Percentiles rank a stretch among this genome's conserved stretches.
phyloP scores from a whole-genome alignment of 2,888 invertebrate species.

The Volucella zonaria region DNA sequence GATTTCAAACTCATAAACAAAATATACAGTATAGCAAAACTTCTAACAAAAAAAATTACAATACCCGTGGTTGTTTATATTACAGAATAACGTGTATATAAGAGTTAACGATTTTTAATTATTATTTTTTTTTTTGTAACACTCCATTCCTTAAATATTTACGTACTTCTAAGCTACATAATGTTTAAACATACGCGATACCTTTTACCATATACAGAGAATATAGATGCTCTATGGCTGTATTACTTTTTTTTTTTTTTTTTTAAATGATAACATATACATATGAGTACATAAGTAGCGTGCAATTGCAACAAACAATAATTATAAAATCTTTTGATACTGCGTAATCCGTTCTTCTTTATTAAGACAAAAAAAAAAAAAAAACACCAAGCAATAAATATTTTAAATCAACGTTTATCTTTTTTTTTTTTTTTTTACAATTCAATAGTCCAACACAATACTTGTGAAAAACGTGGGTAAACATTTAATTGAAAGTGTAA shows the following conservation, averaged over 20 bases:
- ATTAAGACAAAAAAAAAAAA: background rate
- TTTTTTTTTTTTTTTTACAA: constrained; percentile 36
- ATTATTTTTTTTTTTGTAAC: constrained; percentile 30
- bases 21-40: background rate
- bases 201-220: constrained; percentile 26
- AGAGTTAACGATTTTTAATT: background rate
- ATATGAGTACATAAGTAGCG: constrained; percentile 58
- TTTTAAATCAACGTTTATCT: constrained; percentile 22
- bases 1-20: constrained; percentile 53
- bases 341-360: constrained; percentile 23
- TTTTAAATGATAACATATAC: constrained; percentile 24
- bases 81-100: constrained; percentile 4
- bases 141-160: constrained; percentile 63
- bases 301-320: constrained; percentile 70
- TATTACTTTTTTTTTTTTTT: constrained; percentile 6
- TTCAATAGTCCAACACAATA: constrained; percentile 61
- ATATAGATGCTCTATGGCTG: background rate
- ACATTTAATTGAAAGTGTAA: constrained; percentile 59
- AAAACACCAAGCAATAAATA: constrained; percentile 66
- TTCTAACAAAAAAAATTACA: constrained; percentile 30
- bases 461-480: constrained; percentile 59
- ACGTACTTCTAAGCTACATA: constrained; percentile 52
- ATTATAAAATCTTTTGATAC: constrained; percentile 44
- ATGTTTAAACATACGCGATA: constrained; percentile 44
- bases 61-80: constrained; percentile 30